Base-by-base conservation (phyloP, 2,888 invertebrate genomes). In the Eilema griseolum region DNA sequence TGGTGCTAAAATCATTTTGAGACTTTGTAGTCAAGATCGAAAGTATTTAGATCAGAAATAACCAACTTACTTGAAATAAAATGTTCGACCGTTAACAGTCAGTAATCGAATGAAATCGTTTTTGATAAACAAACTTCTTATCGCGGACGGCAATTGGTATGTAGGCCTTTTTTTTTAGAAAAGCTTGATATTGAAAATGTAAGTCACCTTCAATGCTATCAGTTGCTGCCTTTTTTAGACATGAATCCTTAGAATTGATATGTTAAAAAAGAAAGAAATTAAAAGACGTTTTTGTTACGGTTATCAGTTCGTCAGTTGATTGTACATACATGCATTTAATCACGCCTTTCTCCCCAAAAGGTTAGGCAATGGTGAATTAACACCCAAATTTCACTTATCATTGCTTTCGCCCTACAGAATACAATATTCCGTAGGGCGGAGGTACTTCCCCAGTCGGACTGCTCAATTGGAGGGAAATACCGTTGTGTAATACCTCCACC, bases 61-160 rank as follows among this genome's bases (percentile, higher is more conserved):
- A 2, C 52, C 20, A 52, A 69, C 63, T 64, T 63, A 69, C 69
- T 28, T 64, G 63, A 24, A 68, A 56, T n/a, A 28, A n/a, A 56
- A 24, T 37, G 63, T 46, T 57, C 2, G 23, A 37, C 56, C 10
- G 60, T 26, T 52, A 26, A 57, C 56, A 56, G 61, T 56, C 56
- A 20, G 37, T 23, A 16, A 10, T 24, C 31, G 46, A 69, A 64
- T 69, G 63, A 24, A 10, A 14, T 28, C n/a, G 26, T 8, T 59
- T n/a, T 69, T 33, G 26, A 46, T 69, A 69, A 69, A 69, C 69
- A 70, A 66, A 37, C 11, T 2, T 11, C 63, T 66, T 66, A 70
- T 70, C 70, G 61, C 26, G 20, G 20, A 56, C 37, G 5, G 16
- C 67, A 28, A 56, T 68, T 57, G 37, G 4, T 31, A 23, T 23